Evolutionary conservation across 2,113 vertebrate genomes (phyloP).

Genomic region (Dolichallabes microphthalmus): DNA sequence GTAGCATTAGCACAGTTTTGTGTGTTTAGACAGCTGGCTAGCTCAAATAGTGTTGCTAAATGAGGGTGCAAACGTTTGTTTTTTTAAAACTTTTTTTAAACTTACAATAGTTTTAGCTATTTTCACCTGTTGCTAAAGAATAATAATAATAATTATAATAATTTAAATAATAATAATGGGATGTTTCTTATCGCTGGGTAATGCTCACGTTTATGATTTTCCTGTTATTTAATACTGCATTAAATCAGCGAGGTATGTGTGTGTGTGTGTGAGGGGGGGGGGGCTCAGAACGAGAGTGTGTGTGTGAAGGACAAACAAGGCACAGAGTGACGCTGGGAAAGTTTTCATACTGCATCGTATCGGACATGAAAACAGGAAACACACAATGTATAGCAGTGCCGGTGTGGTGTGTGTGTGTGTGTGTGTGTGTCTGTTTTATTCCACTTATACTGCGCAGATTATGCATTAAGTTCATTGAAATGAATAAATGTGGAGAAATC

Average conservation of each 20-base stretch:
- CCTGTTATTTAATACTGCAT: constrained; percentile 24
- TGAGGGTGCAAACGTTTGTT: not conserved
- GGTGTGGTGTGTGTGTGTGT: not conserved
- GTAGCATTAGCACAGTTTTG: not conserved
- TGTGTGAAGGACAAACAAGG: constrained; percentile 33
- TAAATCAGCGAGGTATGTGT: constrained; percentile 26
- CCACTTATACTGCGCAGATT: not conserved
- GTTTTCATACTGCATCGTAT: not conserved
- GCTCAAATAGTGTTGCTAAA: not conserved
- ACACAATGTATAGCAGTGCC: not conserved
- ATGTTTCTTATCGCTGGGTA: not conserved
- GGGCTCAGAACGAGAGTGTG: constrained; percentile 35
- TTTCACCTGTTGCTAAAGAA: not conserved
- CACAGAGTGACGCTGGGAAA: constrained; percentile 29
- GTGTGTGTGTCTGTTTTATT: not conserved
- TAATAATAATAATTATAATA: not conserved
- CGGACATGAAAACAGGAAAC: not conserved
- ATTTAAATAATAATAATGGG: not conserved
- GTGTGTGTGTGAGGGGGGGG: constrained; percentile 8
- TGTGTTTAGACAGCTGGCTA: not conserved
- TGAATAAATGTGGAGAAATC: not conserved
- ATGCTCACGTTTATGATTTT: not conserved
- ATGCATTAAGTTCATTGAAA: not conserved
- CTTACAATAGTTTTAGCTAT: not conserved
- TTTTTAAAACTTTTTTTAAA: not conserved